phyloP scores from a whole-genome alignment of 2,888 invertebrate species.

The Eupeodes latifasciatus region DNA sequence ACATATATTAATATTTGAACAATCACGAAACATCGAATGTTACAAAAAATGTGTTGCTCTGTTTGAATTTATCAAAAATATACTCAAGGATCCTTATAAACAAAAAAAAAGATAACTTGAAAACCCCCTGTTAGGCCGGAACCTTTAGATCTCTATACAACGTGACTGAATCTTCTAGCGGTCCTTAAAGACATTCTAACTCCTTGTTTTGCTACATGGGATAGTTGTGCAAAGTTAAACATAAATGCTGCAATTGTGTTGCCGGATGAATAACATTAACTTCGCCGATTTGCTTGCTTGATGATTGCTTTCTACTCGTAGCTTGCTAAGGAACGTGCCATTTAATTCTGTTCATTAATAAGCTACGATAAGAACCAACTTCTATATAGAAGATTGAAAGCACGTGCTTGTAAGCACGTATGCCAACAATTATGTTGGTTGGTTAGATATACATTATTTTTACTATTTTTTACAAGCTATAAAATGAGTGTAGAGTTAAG shows the following conservation, averaged over 20 bases:
- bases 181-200: background rate
- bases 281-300: background rate
- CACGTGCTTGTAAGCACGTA: constrained; percentile 34
- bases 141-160: too few relatives aligned
- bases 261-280: background rate
- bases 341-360: constrained; percentile 12
- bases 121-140: too few relatives aligned
- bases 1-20: too few relatives aligned
- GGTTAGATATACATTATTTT: background rate
- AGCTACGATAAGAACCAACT: too few relatives aligned
- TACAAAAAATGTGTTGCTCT: too few relatives aligned
- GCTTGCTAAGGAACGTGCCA: constrained; percentile 22
- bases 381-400: background rate
- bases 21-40: too few relatives aligned
- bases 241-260: background rate
- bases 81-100: too few relatives aligned
- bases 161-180: too few relatives aligned
- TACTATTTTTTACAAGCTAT: background rate
- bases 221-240: background rate
- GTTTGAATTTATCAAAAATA: too few relatives aligned
- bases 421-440: background rate
- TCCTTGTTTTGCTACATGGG: background rate
- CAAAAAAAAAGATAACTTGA: too few relatives aligned
- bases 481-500: background rate
- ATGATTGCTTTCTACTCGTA: background rate